phyloP scores from a whole-genome alignment of 2,113 vertebrate species.

The Procavia capensis region DNA sequence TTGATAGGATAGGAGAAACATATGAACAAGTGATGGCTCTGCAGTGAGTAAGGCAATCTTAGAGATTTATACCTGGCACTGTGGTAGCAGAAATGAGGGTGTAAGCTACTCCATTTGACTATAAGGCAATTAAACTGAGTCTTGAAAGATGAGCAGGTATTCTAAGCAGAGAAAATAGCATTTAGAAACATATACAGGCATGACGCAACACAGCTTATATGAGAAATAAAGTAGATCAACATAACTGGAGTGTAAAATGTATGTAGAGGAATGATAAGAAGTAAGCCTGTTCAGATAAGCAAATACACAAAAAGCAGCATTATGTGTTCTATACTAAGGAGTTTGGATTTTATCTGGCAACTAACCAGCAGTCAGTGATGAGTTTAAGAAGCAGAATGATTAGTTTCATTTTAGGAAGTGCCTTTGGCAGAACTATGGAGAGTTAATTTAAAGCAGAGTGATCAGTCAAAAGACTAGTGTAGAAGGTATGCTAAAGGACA shows the following conservation, averaged over 20 bases:
- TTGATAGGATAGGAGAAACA: not conserved
- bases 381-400: slow-evolving; percentile 36
- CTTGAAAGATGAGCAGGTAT: not conserved
- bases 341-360: not conserved
- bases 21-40: not conserved
- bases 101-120: not conserved
- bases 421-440: not conserved
- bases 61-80: not conserved
- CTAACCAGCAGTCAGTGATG: not conserved
- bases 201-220: not conserved
- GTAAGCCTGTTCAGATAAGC: not conserved
- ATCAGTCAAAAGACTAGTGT: slow-evolving; percentile 14
- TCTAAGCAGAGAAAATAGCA: not conserved
- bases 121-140: slow-evolving; percentile 1
- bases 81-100: not conserved
- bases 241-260: slow-evolving; percentile 16
- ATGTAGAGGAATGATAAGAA: not conserved
- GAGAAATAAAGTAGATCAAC: not conserved
- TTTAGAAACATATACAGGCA: not conserved
- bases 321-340: not conserved
- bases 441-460: slow-evolving; percentile 17
- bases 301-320: not conserved
- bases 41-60: not conserved
- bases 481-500: slow-evolving; percentile 39
- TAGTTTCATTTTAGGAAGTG: slow-evolving; percentile 39